Conservation (phyloP, 2,888 invertebrate species). For the Atherix ibis region DNA sequence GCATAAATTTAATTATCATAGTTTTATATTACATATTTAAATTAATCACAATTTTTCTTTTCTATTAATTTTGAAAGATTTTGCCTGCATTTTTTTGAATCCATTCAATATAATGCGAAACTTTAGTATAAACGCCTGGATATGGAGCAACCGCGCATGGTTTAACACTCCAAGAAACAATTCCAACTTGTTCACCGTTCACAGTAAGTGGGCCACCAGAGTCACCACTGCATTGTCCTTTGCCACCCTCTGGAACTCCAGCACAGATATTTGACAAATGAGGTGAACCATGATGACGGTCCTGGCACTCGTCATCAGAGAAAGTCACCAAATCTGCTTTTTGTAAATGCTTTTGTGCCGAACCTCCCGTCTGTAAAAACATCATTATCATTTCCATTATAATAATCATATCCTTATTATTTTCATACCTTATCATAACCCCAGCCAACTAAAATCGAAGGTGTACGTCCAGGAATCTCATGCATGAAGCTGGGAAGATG, state of each 20-base stretch:
- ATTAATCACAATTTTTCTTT: too few species aligned
- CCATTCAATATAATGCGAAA: conserved; percentile 28
- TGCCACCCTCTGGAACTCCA: conserved; percentile 32
- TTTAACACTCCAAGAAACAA: conserved; percentile 34
- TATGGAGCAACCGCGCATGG: conserved; percentile 31
- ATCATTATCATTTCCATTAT: too few species aligned
- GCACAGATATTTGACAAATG: conserved; percentile 32
- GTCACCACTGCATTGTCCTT: conserved; percentile 33
- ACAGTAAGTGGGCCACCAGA: conserved; percentile 33
- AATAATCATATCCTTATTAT: too few species aligned
- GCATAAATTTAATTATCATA: too few species aligned
- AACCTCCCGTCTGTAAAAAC: too few species aligned
- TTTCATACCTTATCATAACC: conserved; percentile 23
- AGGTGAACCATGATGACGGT: conserved; percentile 19
- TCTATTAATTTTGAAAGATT: too few species aligned
- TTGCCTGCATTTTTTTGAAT: too few species aligned
- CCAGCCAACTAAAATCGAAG: conserved; percentile 25
- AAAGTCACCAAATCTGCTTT: conserved; percentile 28
- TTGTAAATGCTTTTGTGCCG: conserved; percentile 24
- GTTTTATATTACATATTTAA: too few species aligned
- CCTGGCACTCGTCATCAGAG: conserved; percentile 27
- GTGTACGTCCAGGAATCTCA: conserved; percentile 13
- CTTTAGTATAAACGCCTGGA: conserved; percentile 33
- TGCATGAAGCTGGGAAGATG: conserved; percentile 16
- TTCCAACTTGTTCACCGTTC: conserved; percentile 27